Evolutionary conservation across 2,797 vertebrate genomes (phyloP).

Genomic region (Merluccius polli): DNA sequence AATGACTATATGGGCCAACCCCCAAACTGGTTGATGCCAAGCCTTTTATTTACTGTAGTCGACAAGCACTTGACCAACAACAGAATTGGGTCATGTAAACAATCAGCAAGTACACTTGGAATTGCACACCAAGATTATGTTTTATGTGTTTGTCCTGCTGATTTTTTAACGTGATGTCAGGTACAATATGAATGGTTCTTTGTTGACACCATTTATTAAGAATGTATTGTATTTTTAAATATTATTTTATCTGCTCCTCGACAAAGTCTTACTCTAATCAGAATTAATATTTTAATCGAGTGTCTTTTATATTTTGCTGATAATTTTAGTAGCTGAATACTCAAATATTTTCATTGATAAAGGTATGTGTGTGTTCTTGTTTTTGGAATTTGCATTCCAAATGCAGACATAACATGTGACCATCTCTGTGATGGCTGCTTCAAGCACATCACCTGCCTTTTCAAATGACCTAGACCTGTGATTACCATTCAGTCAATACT

Average conservation of each 20-base stretch:
- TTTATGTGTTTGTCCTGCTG: slow-evolving; percentile 12
- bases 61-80: too few species aligned
- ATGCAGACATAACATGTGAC: slow-evolving; percentile 13
- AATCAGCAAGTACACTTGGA: background rate
- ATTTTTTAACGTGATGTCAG: background rate
- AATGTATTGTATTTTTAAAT: background rate
- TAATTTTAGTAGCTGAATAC: background rate
- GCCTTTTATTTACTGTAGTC: background rate
- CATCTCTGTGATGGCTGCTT: slow-evolving; percentile 17
- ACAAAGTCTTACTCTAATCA: background rate
- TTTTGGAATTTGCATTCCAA: slow-evolving; percentile 27
- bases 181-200: slow-evolving; percentile 24
- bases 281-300: background rate
- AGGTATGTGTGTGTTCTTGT: slow-evolving; percentile 27
- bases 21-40: background rate
- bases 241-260: background rate
- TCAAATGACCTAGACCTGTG: background rate
- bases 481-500: background rate
- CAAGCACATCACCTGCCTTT: background rate
- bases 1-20: background rate
- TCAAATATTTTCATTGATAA: slow-evolving; percentile 27
- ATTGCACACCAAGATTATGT: background rate
- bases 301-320: background rate
- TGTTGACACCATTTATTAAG: slow-evolving; percentile 11
- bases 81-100: too few species aligned